Evolutionary conservation across 2,797 vertebrate genomes (phyloP), one percentile per base, ranked within the genome.

Genomic region (Myoxocephalus aenaeus): DNA sequence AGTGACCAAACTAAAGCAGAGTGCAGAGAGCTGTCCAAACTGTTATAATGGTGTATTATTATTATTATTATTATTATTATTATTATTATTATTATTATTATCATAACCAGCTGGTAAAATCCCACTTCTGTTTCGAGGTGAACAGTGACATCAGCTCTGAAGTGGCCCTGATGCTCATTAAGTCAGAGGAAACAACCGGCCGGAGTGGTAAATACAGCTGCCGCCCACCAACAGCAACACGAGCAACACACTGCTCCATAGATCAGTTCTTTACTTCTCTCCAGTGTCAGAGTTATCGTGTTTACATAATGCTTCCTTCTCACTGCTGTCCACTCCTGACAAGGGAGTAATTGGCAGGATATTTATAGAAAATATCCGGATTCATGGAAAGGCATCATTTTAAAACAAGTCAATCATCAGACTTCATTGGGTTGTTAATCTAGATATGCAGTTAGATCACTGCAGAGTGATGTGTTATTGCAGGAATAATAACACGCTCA

Each of bases 151-250:
- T 82, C 86, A 68, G 81, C 74, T 85, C 81, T 90, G 81, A 92
- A 88, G 83, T 81, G 75, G 68, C 73, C 82, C 57, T 68, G 73
- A 42, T 64, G 76, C 90, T 93, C 90, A 87, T 94, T 93, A 93
- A 91, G 83, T 85, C 77, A 84, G 80, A 83, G 85, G 70, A 86
- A 92, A 88, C 83, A 81, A 82, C 75, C 57, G 84, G 80, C 87
- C 91, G 61, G 83, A 56, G 82, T 76, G 79, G 75, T 89, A 87
- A 88, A 92, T 84, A 86, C 86, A 87, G 90, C 89, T 91, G 85
- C 91, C 90, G 17, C 92, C 93, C 91, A 91, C 94, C 83, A 65
- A 34, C 79, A 67, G 2, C 81, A 77, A 67, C 75, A 79, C 59
- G 15, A 40, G 63, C 73, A 82, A 73, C 54, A 65, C 44, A 17